phyloP scores from a whole-genome alignment of 2,888 invertebrate genomes.

The Drosophila vallismaia region DNA sequence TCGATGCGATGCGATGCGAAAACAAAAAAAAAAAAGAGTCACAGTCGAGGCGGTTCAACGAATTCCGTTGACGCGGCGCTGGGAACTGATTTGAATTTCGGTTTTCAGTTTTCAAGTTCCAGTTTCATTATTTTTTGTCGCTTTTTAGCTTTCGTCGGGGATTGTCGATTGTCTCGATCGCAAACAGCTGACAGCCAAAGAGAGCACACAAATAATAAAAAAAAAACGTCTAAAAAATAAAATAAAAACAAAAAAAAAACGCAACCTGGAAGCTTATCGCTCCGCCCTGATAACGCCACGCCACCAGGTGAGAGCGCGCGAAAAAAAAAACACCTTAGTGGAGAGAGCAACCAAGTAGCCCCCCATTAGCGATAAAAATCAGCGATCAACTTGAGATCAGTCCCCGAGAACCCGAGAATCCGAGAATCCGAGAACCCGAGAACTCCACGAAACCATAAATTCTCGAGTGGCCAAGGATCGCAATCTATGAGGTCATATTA shows the following conservation, averaged over 20 bases:
- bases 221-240: neutral
- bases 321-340: neutral
- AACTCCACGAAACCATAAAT: neutral
- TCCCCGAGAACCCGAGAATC: neutral
- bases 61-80: conserved; percentile 59
- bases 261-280: conserved; percentile 21
- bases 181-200: conserved; percentile 22
- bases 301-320: conserved; percentile 12
- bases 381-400: conserved; percentile 7
- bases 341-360: neutral
- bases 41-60: conserved; percentile 39
- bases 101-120: conserved; percentile 2
- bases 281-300: conserved; percentile 18
- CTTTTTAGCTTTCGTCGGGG: conserved; percentile 3
- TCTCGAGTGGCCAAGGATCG: conserved; percentile 7
- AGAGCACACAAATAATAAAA: conserved; percentile 3
- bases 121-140: conserved; percentile 6
- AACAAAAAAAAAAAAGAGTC: conserved; percentile 20
- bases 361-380: conserved; percentile 2
- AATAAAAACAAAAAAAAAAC: neutral
- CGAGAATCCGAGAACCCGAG: too few species aligned
- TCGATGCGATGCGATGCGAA: conserved; percentile 45
- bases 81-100: conserved; percentile 71
- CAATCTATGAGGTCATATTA: conserved; percentile 7
- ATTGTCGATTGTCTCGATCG: conserved; percentile 38